Conservation (phyloP, 2,888 invertebrate genomes). For the Syrphus vitripennis region DNA sequence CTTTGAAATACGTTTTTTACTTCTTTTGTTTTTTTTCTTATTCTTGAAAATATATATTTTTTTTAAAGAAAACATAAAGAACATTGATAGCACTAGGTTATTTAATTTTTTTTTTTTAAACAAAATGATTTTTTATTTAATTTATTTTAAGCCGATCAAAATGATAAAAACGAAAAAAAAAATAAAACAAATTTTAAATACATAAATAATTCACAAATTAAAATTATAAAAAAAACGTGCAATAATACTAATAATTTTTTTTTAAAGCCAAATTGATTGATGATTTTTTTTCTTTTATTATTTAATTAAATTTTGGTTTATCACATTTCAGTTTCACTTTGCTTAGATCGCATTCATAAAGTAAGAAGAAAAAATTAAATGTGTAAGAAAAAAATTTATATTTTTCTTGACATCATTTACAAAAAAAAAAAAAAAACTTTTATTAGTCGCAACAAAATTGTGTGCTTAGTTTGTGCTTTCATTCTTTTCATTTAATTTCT, state of each 20-base stretch:
- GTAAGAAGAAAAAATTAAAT: constrained; percentile 62
- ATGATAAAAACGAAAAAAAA: constrained; percentile 11
- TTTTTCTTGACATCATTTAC: constrained; percentile 2
- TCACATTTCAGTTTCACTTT: constrained; percentile 72
- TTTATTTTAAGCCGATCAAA: constrained; percentile 31
- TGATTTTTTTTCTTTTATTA: constrained; percentile 58
- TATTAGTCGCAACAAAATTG: constrained; percentile 39
- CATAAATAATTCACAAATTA: constrained; percentile 64
- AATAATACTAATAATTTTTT: constrained; percentile 68
- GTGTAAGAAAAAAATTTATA: constrained; percentile 49
- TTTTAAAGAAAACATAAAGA: neutral
- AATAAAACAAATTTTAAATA: constrained; percentile 20
- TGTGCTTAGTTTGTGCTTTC: constrained; percentile 56
- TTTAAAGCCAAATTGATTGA: constrained; percentile 62
- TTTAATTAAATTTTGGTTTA: constrained; percentile 67
- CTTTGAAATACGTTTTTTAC: constrained; percentile 25
- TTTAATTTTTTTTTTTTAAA: neutral
- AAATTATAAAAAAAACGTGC: constrained; percentile 37
- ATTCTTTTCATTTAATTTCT: constrained; percentile 36
- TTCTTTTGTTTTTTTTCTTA: constrained; percentile 3
- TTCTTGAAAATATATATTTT: neutral
- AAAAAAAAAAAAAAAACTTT: constrained; percentile 32
- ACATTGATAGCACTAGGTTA: constrained; percentile 68
- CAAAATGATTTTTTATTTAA: constrained; percentile 19
- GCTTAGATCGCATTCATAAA: constrained; percentile 62